A percentile compares a stretch with the other conserved stretches of the same genome.
phyloP scores from a whole-genome alignment of 2,888 invertebrate species.

The Cancer borealis region DNA sequence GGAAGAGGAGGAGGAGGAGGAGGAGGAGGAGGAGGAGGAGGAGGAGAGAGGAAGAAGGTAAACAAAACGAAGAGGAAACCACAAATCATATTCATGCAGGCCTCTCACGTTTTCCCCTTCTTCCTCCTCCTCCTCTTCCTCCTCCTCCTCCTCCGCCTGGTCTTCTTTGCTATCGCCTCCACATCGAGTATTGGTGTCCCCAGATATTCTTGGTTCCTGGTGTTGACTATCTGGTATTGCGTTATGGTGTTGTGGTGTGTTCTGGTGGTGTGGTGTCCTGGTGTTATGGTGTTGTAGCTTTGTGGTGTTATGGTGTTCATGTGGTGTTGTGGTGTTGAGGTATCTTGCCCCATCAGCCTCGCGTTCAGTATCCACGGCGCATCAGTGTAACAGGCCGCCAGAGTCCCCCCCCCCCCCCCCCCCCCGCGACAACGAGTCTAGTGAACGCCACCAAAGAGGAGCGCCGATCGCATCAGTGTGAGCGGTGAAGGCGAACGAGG shows the following conservation, averaged over 20 bases:
- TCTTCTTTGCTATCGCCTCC: background rate
- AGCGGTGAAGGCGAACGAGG: background rate
- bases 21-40: background rate
- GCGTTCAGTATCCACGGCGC: conserved; percentile 40
- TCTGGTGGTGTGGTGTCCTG: background rate
- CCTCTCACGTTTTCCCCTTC: background rate
- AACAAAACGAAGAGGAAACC: conserved; percentile 4
- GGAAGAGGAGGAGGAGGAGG: background rate
- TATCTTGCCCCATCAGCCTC: background rate
- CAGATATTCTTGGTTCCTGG: background rate
- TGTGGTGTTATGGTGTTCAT: too few species aligned
- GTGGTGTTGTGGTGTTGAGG: background rate
- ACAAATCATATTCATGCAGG: conserved; percentile 36
- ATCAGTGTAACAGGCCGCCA: conserved; percentile 30
- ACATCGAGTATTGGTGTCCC: conserved; percentile 43
- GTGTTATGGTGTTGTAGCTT: too few species aligned
- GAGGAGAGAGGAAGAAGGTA: background rate
- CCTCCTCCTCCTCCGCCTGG: background rate
- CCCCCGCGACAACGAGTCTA: background rate
- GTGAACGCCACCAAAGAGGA: background rate
- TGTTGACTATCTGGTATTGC: background rate
- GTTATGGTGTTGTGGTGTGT: background rate
- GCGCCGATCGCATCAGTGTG: conserved; percentile 5
- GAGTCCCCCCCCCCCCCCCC: background rate
- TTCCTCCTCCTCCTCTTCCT: background rate